Base-by-base conservation (phyloP, 2,797 vertebrate genomes). In the Lacerta bilineata region DNA sequence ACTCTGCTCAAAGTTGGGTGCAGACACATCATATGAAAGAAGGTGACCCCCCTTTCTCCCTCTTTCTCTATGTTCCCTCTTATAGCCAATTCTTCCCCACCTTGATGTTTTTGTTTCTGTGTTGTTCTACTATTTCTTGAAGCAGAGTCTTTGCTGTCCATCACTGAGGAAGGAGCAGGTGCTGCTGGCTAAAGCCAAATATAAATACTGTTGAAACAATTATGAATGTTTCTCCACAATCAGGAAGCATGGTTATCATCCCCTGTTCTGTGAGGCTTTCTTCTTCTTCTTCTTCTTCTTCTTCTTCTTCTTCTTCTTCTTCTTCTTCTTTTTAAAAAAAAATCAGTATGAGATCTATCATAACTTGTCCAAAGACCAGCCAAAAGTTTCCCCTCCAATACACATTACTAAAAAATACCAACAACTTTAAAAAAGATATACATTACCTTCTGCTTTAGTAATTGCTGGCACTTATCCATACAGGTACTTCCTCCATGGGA, bases 401-500 rank as follows among this genome's bases (percentile, higher is more conserved):
- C 3, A 13, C 66, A 55, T 23, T 85, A 18, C 81, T 27, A 17
- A 11, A 79, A 78, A 25, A 0, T 41, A 83, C 79, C 75, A 25
- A 55, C 13, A 15, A 8, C 41, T 39, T 36, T 50, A 61, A 29
- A 74, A 85, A 89, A 46, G 75, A 75, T 82, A 50, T 80, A 84
- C 84, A 77, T 85, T 29, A 71, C 87, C 68, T 69, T 71, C 82
- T 64, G 33, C 82, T 82, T 88, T 94, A 10, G 80, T 84, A 81
- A 71, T 61, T 15, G 84, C 79, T 92, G 91, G 87, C 81, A 0
- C 61, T 88, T 84, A 71, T 91, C 90, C 90, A 91, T 5, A 55
- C 86, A 89, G 69, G 76, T 76, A 0, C 85, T 87, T 93, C 64
- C 68, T 68, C 68, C 64, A 64, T 92, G 92, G 93, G 88, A 61